Evolutionary conservation across 53 echinoderm and acorn worm genomes (phyloP), one percentile per base, ranked within the genome.

Genomic region (Luidia sarsii): DNA sequence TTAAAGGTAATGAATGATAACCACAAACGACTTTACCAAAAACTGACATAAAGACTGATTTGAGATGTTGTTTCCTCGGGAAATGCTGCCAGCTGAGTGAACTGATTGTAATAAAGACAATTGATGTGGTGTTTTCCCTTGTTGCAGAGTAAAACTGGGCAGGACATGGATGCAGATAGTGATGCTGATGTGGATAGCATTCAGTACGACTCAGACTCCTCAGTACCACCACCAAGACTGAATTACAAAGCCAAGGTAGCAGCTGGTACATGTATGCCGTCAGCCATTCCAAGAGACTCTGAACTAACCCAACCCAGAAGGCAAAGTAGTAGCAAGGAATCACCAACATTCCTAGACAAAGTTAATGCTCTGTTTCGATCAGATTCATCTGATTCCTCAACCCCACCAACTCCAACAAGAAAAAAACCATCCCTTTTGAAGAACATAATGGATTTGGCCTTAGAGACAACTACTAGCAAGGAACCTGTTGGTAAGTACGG

Each of bases 311-410:
- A 81, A 2, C 34, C 64, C 14, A 31, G 55, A 50, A 57, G 80
- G 60, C 49, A 36, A 38, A 50, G 30, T 9, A 72, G 72, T 15
- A 64, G 50, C 3, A 71, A 65, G 21, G 87, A 87, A 5, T 90
- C 96, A 8, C 92, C 92, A 45, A 82, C 92, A 4, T 93, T 95
- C 62, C 75, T 95, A 41, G 92, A 92, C 45, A 95, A 95, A 61
- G 80, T 95, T 72, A 93, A 88, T 61, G 90, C 95, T 41, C 84
- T 95, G 19, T 95, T 95, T 61, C 56, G 91, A 51, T 95, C 96
- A 0, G 96, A 95, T 71, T 95, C 95, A 14, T 90, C 92, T 1
- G 96, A 95, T 56, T 92, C 92, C 0, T 92, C 92, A 1, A 67
- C 88, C 24, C 90, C 92, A 28, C 87, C 92, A 27, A 90, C 92